Evolutionary conservation across 2,797 vertebrate species (phyloP), one percentile per base, ranked within the genome.

Genomic region (Acipenser transmontanus): DNA sequence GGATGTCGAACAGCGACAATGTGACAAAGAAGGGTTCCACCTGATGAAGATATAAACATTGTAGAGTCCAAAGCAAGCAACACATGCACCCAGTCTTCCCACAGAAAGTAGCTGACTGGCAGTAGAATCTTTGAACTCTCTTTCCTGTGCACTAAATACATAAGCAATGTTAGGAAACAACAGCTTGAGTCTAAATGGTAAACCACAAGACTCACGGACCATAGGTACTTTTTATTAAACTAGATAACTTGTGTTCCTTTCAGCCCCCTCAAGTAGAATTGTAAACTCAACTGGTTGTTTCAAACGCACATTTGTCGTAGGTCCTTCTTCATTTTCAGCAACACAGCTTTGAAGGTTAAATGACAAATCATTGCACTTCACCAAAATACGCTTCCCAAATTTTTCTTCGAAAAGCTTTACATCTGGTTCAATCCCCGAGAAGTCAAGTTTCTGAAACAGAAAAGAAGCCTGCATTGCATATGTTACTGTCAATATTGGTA

Each of bases 301-400:
- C 71, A 49, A 56, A 62, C 87, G 71, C 90, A 98, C 97, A 71
- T 98, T 99, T 63, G 96, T 98, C 0, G 91, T 95, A 7, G 96
- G 97, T 50, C 94, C 96, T 50, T 95, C 94, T 71, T 95, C 95
- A n/a, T 92, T 94, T 76, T 98, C 97, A 0, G 93, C 88, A n/a
- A 98, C 84, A 0, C 95, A 98, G 81, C 94, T 91, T 81, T 98
- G 97, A 70, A 98, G 85, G 85, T 95, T 98, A 84, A 99, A 99
- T 17, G 93, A 89, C 68, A 99, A 87, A 80, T 96, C 92, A 1
- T 96, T 89, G 70, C 96, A 99, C 78, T 87, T 94, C 76, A 99
- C 94, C 64, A 98, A 84, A 78, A 99, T 82, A 71, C 93, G 89
- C 82, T 95, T 98, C 7, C 96, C 96, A 69, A 95, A 98, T 77